These are phyloP conservation scores for Anser brachyrhynchus DNA, from an alignment of 2,113 vertebrate species.

Conservation along the genomic window DNA sequence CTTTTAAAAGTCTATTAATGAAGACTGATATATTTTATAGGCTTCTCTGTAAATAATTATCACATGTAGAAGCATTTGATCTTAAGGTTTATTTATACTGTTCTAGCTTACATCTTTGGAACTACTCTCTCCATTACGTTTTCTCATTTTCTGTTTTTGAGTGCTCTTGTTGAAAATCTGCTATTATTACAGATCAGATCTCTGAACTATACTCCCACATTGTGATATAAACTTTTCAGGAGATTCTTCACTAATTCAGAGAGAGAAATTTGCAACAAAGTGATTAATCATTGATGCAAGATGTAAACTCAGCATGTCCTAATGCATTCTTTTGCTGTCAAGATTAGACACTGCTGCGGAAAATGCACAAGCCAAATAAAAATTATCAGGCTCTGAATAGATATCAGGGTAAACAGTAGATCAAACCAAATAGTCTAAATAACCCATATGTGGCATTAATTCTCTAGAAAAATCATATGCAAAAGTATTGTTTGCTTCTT, in stretches of 20 bases:
- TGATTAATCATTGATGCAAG: not conserved
- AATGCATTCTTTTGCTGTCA: not conserved
- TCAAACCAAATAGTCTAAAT: not conserved
- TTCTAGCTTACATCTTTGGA: not conserved
- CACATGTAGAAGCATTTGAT: not conserved
- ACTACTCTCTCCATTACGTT: not conserved
- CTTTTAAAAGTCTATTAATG: not conserved
- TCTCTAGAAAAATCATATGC: not conserved
- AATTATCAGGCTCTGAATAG: not conserved
- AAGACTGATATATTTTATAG: not conserved
- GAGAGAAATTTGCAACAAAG: not conserved
- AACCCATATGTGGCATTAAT: not conserved
- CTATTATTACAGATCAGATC: not conserved
- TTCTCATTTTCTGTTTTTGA: not conserved
- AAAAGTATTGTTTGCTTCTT: not conserved
- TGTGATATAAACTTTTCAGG: not conserved
- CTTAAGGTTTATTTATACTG: not conserved
- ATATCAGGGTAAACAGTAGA: not conserved
- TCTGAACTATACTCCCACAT: not conserved
- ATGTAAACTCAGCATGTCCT: not conserved
- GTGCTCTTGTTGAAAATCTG: not conserved
- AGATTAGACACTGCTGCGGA: not conserved
- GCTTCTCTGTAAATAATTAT: not conserved
- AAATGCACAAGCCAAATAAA: not conserved
- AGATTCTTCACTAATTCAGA: not conserved